Evolutionary conservation across 2,113 vertebrate species (phyloP).

Genomic region (Caretta caretta): DNA sequence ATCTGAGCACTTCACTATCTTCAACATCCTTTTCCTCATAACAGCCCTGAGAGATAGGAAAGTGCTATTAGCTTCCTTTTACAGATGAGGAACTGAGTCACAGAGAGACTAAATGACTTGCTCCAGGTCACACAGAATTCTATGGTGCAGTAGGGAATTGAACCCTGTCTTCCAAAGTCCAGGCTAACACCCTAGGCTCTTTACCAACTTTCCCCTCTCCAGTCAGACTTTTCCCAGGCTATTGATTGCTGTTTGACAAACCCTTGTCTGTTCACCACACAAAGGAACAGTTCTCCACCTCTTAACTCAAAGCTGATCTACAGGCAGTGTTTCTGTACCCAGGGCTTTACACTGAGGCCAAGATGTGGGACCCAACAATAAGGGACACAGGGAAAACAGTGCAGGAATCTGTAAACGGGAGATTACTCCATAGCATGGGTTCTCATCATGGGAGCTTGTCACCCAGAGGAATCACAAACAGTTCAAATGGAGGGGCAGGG

Average conservation of each 20-base stretch:
- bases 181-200: neutral
- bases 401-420: neutral
- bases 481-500: neutral
- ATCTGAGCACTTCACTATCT: neutral
- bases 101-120: neutral
- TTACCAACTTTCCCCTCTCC: neutral
- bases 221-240: neutral
- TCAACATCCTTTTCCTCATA: neutral
- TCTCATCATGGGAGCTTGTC: neutral
- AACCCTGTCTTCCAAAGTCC: neutral
- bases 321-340: neutral
- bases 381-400: neutral
- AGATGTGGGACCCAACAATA: neutral
- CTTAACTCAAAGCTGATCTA: neutral
- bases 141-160: neutral
- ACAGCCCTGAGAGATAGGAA: neutral
- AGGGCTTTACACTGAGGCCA: neutral
- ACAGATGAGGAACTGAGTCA: neutral
- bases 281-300: neutral
- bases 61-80: neutral
- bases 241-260: neutral
- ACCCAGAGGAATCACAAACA: neutral
- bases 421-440: neutral
- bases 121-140: neutral
- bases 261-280: neutral